Conservation (phyloP, 2,797 vertebrate species). For the Apogon hyalosoma region DNA sequence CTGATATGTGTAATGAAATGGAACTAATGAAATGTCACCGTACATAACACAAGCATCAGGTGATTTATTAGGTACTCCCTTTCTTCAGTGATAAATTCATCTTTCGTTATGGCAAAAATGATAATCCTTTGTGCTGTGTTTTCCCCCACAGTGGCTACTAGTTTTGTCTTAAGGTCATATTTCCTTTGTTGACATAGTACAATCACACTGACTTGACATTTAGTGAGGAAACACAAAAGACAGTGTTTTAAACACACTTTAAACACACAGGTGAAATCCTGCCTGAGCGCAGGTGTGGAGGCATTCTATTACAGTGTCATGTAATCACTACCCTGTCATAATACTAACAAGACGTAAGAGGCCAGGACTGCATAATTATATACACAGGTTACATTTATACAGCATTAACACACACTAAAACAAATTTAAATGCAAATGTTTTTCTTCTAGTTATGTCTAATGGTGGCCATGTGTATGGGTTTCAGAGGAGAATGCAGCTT, state of each 20-base stretch:
- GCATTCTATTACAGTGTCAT: neutral
- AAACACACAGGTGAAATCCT: neutral
- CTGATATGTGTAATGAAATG: conserved; percentile 61
- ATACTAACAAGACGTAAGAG: too few species aligned
- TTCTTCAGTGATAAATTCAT: conserved; percentile 44
- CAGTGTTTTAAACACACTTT: neutral
- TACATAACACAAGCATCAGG: conserved; percentile 48
- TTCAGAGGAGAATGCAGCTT: too few species aligned
- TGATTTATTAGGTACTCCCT: conserved; percentile 58
- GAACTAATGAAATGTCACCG: conserved; percentile 67
- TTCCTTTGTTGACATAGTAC: conserved; percentile 18
- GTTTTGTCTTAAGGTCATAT: conserved; percentile 24
- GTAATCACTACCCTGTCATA: neutral
- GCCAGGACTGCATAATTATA: too few species aligned
- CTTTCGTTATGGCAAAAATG: conserved; percentile 41
- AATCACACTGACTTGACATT: conserved; percentile 8
- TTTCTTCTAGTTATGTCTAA: too few species aligned
- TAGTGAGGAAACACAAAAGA: neutral
- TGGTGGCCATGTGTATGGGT: too few species aligned
- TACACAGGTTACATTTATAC: too few species aligned
- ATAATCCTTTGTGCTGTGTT: conserved; percentile 38
- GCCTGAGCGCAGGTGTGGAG: neutral
- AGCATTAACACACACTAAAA: too few species aligned
- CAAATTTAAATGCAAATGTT: too few species aligned
- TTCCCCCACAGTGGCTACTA: conserved; percentile 17